Base-by-base conservation (phyloP, 2,113 vertebrate species). In the Rhinichthys klamathensis region DNA sequence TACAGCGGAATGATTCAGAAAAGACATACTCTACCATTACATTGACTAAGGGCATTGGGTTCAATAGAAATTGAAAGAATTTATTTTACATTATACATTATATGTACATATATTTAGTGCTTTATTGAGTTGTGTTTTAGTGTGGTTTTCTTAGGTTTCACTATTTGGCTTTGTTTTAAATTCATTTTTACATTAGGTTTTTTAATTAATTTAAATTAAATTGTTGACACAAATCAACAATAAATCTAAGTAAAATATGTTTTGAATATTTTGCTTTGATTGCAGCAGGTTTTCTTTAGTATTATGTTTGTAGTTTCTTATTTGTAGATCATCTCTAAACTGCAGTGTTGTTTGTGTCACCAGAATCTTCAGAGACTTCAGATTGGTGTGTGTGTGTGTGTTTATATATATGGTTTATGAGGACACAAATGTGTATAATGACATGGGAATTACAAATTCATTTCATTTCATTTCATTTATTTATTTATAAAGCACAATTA, bases 11-110 rank as follows among this genome's bases (percentile, higher is more conserved):
- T 30, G 32, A 7, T 49, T 77, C 49, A 32, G 46, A 79, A 70
- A 65, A 54, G 30, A 73, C 82, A 70, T 0, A 27, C 35, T 72
- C 8, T 49, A 69, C 25, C 16, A 16, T 63, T 80, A 54, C 10
- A 80, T 32, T 78, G 25, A 86, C 74, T 44, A 49, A 51, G 72
- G 78, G 12, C 1, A 12, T 73, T 85, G 74, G 16, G 16, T 77
- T 77, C 23, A 54, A 54, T 27, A 41, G 6, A 6, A 60, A 41
- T 27, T 60, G 21, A 32, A 18, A 58, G 12, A 25, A 74, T 16
- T 60, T 60, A 60, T n/a, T 60, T 9, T 69, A 21, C 16, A 21
- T 69, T 69, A 5, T 35, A 35, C n/a, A 63, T 27, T 63, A 7
- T 35, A 35, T 35, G 35, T 0, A 18, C 8, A 35, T 3, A 67